These are phyloP conservation scores for Porites australiensis DNA, from an alignment of 64 coral and sea anemone genomes.

Conservation along the genomic window DNA sequence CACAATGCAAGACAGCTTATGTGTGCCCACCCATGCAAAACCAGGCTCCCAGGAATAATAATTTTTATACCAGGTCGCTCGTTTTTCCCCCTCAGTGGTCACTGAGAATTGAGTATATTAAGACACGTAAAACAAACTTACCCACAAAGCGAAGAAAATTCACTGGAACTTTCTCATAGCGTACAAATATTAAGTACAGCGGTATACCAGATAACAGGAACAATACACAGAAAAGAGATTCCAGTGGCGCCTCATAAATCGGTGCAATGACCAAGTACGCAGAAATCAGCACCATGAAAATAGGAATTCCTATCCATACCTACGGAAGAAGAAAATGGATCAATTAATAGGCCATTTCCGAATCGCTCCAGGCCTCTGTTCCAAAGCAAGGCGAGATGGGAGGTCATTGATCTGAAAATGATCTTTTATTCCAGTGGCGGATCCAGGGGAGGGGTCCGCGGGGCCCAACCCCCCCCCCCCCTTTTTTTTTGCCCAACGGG, in stretches of 20 bases:
- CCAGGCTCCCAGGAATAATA: too few species aligned
- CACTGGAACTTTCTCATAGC: conserved; percentile 42
- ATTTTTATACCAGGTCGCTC: too few species aligned
- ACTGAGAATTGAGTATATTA: too few species aligned
- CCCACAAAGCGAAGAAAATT: conserved; percentile 35
- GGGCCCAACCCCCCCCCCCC: too few species aligned
- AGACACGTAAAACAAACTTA: neutral
- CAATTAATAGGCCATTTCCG: neutral
- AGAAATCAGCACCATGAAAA: conserved; percentile 48
- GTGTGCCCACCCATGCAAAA: too few species aligned
- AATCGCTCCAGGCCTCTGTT: neutral
- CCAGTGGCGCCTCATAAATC: conserved; percentile 59
- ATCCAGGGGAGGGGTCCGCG: too few species aligned
- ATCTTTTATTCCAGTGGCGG: too few species aligned
- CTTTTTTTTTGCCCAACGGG: too few species aligned
- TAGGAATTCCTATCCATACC: conserved; percentile 38
- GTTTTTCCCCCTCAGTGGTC: too few species aligned
- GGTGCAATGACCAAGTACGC: conserved; percentile 62
- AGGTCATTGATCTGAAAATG: too few species aligned
- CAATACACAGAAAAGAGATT: conserved; percentile 42
- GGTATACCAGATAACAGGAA: conserved; percentile 63
- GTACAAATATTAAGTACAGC: conserved; percentile 49
- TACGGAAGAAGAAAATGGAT: neutral
- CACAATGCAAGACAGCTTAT: too few species aligned
- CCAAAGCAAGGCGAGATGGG: too few species aligned